A percentile compares a stretch with the other conserved stretches of the same genome.
These are phyloP conservation scores for Lates japonicus DNA, from an alignment of 2,797 vertebrate species.

Conservation along the genomic window DNA sequence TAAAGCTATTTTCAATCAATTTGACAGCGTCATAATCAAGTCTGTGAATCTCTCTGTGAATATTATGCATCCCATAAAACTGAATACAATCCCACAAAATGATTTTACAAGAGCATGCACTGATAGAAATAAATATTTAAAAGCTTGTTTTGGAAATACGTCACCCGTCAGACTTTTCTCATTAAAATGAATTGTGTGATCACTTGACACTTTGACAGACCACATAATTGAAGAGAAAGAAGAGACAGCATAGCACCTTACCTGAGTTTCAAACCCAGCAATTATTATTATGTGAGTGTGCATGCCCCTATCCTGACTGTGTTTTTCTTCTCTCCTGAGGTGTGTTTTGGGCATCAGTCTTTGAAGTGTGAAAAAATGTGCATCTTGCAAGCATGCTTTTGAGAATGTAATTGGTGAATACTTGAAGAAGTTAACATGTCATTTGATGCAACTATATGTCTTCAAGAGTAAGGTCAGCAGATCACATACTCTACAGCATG, in stretches of 20 bases:
- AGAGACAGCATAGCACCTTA: neutral
- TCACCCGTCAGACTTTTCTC: neutral
- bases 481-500: neutral
- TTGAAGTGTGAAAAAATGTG: too few relatives aligned
- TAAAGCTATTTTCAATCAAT: neutral
- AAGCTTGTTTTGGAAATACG: conserved; percentile 1
- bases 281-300: neutral
- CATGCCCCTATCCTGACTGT: neutral
- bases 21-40: neutral
- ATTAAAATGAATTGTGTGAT: conserved; percentile 1
- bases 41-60: neutral
- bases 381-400: too few relatives aligned
- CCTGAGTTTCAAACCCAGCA: neutral
- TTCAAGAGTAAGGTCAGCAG: too few relatives aligned
- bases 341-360: too few relatives aligned
- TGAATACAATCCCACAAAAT: conserved; percentile 3
- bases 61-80: neutral
- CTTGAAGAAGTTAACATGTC: too few relatives aligned
- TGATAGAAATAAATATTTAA: conserved; percentile 5
- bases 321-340: neutral
- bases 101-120: neutral
- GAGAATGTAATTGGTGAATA: too few relatives aligned
- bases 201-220: neutral
- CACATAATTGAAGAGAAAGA: conserved; percentile 1
- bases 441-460: too few relatives aligned